Percentiles rank a stretch among this genome's conserved stretches.
phyloP scores from a whole-genome alignment of 1,140 invertebrate species.

The Paraescarpia echinospica region DNA sequence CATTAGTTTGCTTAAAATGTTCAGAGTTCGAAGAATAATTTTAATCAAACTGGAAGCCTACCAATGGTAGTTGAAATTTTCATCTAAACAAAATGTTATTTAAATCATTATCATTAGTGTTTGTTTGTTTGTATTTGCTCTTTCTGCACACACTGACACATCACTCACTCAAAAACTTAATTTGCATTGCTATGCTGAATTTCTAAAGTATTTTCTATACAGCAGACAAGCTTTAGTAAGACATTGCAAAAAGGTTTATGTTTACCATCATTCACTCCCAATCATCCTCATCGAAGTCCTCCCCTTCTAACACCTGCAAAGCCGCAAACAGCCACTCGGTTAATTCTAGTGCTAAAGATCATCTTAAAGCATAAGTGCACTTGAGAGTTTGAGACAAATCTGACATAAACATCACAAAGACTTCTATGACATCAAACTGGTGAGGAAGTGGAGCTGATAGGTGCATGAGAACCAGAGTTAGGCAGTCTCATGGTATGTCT shows the following conservation, averaged over 20 bases:
- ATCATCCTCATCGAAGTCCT: not conserved
- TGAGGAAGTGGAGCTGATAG: too few species aligned
- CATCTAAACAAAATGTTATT: too few species aligned
- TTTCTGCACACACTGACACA: not conserved
- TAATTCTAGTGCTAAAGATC: not conserved
- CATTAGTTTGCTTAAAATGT: too few species aligned
- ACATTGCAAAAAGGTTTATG: not conserved
- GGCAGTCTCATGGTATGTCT: too few species aligned
- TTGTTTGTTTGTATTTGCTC: too few species aligned
- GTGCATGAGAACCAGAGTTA: too few species aligned
- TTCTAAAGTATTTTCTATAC: not conserved
- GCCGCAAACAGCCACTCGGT: not conserved
- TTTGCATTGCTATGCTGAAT: not conserved
- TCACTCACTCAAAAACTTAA: not conserved
- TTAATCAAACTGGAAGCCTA: too few species aligned
- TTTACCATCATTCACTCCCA: not conserved
- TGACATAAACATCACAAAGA: not conserved
- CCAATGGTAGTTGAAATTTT: too few species aligned
- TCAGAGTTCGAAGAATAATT: too few species aligned
- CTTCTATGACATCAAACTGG: too few species aligned
- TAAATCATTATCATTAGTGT: too few species aligned
- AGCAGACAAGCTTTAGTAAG: not conserved
- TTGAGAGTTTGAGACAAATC: not conserved
- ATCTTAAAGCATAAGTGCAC: not conserved
- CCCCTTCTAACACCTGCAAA: not conserved